Base-by-base conservation (phyloP, 2,888 invertebrate genomes). In the Acleris sparsana region DNA sequence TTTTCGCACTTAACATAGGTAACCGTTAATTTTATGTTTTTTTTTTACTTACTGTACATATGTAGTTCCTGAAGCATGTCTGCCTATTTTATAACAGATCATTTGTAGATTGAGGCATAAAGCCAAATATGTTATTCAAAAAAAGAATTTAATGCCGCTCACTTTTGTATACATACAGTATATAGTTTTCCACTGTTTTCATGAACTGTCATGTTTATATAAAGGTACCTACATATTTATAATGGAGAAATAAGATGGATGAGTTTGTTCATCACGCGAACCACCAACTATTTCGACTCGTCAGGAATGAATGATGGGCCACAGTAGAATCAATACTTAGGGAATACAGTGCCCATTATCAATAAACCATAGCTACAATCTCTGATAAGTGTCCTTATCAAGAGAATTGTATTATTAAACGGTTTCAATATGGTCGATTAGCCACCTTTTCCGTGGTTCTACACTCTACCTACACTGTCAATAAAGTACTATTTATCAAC, bases 191-290 rank as follows among this genome's bases (percentile, higher is more conserved):
- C 43, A 65, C 44, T n/a, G 44, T 44, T 44, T 49, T 17, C 51
- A 29, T 18, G 43, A 44, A 53, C 52, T 20, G 53, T 43, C 52
- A 33, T 25, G 29, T 51, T 46, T 46, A 52, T 43, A 61, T 22
- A 53, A 57, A 61, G 61, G 56, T 57, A 66, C 29, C 46, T 55
- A 52, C 43, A 29, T 51, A 52, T 51, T 65, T 56, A 62, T 62
- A 66, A 66, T 57, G 25, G 46, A 66, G 33, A 61, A 59, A 62
- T 61, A 66, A 57, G 66, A 66, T 66, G 61, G 66, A 66, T 62
- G 62, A 48, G 13, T 48, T 62, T 56, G 57, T 57, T 62, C 53
- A 66, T 61, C 62, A 66, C 57, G 61, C 46, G 52, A 66, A 61
- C 51, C 43, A 39, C 51, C 44, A 43, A 61, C 51, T 65, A 61